Evolutionary conservation across 2,888 invertebrate species (phyloP), one percentile per base, ranked within the genome.

Genomic region (Ophion slaviceki): DNA sequence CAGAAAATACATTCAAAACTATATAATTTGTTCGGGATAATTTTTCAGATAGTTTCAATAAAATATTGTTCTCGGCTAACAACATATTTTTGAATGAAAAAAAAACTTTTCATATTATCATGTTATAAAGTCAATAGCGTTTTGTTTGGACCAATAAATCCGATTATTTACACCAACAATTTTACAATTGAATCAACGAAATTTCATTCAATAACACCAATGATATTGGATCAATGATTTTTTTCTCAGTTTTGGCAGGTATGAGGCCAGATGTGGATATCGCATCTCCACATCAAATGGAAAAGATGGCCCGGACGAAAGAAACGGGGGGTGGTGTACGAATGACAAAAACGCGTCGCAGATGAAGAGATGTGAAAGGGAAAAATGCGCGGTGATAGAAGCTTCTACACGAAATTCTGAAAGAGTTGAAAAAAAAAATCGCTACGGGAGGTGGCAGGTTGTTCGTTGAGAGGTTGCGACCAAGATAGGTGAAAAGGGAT

Each of bases 401-500:
- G 61, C 57, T 57, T 10, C 7, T 17, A 61, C 28, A 71, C 28
- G 57, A 71, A 32, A 72, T 59, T 72, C 20, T 59, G 20, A 8
- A 17, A 53, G 75, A 45, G 32, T 32, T n/a, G 24, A 17, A 11
- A 66, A 45, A 75, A 24, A 64, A 36, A 40, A 57, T 40, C 24
- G 20, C 36, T 64, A 57, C 47, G 71, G 47, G 53, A 64, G 64
- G 28, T 36, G 53, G 20, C 32, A 40, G 70, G 11, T 62, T 70
- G 62, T 71, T 32, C 45, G 47, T 70, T n/a, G 57, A 64, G 57
- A 77, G 80, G 82, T 67, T 74, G 74, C 64, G 81, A 80, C 79
- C 67, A 80, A 81, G 86, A 85, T 77, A 45, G 78, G 47, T 77
- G 80, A 81, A 82, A 84, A 77, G 84, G 66, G 66, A 61, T 80